These are phyloP conservation scores for Deilephila elpenor DNA, from an alignment of 2,888 invertebrate species.

Conservation along the genomic window DNA sequence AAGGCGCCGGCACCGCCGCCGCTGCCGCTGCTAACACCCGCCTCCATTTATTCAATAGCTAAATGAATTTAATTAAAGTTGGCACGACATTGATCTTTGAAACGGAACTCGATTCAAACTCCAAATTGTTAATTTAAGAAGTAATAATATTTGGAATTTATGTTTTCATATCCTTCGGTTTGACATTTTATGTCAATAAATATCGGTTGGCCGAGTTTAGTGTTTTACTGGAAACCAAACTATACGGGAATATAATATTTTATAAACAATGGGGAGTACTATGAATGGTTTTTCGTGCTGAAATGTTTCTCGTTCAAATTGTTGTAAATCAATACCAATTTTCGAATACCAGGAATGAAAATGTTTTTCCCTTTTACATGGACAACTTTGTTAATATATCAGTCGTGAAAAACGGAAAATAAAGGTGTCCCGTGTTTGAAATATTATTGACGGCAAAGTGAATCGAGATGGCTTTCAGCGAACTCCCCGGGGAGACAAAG, in stretches of 20 bases:
- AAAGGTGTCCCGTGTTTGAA: constrained; percentile 48
- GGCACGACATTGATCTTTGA: constrained; percentile 53
- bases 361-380: background rate
- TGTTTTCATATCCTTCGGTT: constrained; percentile 17
- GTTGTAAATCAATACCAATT: background rate
- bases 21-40: constrained; percentile 41
- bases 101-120: constrained; percentile 49
- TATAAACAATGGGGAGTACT: background rate
- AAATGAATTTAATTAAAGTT: constrained; percentile 66
- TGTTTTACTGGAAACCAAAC: background rate
- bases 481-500: constrained; percentile 53
- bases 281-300: background rate
- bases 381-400: constrained; percentile 26
- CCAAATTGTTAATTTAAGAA: constrained; percentile 42
- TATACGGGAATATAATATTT: background rate
- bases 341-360: background rate
- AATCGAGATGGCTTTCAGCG: constrained; percentile 60
- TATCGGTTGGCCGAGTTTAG: background rate
- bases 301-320: constrained; percentile 6
- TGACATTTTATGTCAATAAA: constrained; percentile 11
- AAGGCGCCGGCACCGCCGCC: constrained; percentile 44
- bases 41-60: constrained; percentile 54
- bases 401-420: constrained; percentile 47
- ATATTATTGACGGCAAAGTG: constrained; percentile 62
- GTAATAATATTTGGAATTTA: constrained; percentile 31